These are phyloP conservation scores for Festucalex cinctus DNA, from an alignment of 2,113 vertebrate genomes.

Conservation along the genomic window DNA sequence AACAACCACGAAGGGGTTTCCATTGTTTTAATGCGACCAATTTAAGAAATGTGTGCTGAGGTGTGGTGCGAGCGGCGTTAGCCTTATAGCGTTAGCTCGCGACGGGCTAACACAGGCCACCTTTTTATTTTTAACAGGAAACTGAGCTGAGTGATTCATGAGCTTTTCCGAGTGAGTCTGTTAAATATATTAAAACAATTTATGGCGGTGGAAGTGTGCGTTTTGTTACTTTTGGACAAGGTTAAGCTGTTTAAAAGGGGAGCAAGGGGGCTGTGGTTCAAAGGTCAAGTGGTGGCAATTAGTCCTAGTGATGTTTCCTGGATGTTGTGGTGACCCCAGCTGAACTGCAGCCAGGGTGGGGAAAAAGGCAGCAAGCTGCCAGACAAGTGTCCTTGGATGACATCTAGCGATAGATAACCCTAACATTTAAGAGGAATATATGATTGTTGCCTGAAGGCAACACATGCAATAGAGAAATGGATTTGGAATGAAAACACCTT, in stretches of 20 bases:
- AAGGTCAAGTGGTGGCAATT: slow-evolving; percentile 66
- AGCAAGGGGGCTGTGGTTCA: slow-evolving; percentile 43
- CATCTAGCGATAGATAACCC: background rate
- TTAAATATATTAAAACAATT: slow-evolving; percentile 14
- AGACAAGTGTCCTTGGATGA: background rate
- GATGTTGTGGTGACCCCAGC: slow-evolving; percentile 51
- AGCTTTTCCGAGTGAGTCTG: background rate
- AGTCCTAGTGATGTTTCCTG: slow-evolving; percentile 50
- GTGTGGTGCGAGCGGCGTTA: slow-evolving; percentile 24
- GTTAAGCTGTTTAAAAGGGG: slow-evolving; percentile 30
- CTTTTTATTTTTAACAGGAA: slow-evolving; percentile 48
- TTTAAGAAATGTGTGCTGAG: background rate
- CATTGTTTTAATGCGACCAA: background rate
- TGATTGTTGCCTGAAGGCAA: background rate
- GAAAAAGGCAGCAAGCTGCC: background rate
- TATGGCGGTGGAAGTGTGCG: background rate
- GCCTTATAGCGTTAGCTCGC: slow-evolving; percentile 62
- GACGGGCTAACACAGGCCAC: slow-evolving; percentile 53
- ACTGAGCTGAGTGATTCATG: slow-evolving; percentile 11
- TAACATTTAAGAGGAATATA: background rate
- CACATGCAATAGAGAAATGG: background rate
- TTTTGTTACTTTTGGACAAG: slow-evolving; percentile 13
- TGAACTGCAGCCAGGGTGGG: slow-evolving; percentile 40
- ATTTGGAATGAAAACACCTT: background rate
- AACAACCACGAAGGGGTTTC: background rate